phyloP scores from a whole-genome alignment of 2,888 invertebrate species.

The Euspilapteryx auroguttella region DNA sequence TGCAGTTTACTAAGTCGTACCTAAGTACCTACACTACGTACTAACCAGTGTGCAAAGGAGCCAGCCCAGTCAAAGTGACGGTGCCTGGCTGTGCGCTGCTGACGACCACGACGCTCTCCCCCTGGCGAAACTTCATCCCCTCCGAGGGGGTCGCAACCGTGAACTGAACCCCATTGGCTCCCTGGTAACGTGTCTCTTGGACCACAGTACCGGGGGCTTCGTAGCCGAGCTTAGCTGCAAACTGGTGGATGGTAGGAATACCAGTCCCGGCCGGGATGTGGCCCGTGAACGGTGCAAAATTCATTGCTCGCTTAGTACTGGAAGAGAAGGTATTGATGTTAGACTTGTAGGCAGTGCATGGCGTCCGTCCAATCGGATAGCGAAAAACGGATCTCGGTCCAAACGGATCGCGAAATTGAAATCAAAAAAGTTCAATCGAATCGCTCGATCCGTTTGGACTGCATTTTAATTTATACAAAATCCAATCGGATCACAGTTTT shows the following conservation, averaged over 20 bases:
- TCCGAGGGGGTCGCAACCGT: constrained; percentile 26
- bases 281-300: constrained; percentile 84
- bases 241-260: constrained; percentile 82
- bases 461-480: too few relatives aligned
- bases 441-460: too few relatives aligned
- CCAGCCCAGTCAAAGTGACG: constrained; percentile 31
- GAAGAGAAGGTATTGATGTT: too few relatives aligned
- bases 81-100: constrained; percentile 55
- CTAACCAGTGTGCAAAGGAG: constrained; percentile 44
- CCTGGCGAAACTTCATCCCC: constrained; percentile 63
- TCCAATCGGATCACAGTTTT: too few relatives aligned
- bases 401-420: too few relatives aligned
- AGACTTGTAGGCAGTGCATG: too few relatives aligned
- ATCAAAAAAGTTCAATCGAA: too few relatives aligned
- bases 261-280: constrained; percentile 75
- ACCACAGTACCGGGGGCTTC: constrained; percentile 34
- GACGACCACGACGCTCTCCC: constrained; percentile 51
- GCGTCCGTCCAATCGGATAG: too few relatives aligned
- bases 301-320: too few relatives aligned
- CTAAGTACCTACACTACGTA: too few relatives aligned
- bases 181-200: constrained; percentile 43
- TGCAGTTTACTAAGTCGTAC: too few relatives aligned
- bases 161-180: constrained; percentile 32
- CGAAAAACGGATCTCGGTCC: too few relatives aligned
- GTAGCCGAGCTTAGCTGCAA: constrained; percentile 72